These are phyloP conservation scores for Paradoxurus hermaphroditus DNA, from an alignment of 2,113 vertebrate species.

Conservation along the genomic window DNA sequence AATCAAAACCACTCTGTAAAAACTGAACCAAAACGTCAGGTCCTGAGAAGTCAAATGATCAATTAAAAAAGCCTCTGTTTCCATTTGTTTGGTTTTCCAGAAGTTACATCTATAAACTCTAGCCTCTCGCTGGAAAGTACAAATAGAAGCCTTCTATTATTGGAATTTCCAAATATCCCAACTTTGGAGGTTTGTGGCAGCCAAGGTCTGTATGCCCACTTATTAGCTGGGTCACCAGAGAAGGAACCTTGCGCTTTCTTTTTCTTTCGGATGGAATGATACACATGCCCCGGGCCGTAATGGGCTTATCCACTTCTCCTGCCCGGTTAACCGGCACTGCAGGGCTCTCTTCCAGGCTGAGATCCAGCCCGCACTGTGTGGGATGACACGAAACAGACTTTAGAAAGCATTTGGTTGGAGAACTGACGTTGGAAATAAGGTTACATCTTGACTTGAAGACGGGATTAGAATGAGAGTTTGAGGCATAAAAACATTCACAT, in stretches of 20 bases:
- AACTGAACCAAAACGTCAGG: conserved; percentile 32
- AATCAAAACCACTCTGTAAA: conserved; percentile 50
- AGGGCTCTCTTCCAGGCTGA: background rate
- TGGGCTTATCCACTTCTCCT: background rate
- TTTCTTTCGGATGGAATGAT: background rate
- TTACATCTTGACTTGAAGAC: background rate
- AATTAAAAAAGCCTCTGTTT: background rate
- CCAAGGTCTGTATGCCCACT: background rate
- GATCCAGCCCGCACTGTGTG: background rate
- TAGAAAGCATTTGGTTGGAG: background rate
- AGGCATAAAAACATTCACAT: background rate
- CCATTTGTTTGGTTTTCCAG: background rate
- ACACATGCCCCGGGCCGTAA: too few species aligned
- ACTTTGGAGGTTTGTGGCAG: background rate
- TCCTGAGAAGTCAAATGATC: background rate
- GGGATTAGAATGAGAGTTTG: background rate
- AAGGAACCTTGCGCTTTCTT: background rate
- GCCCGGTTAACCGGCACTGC: too few species aligned
- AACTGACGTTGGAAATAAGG: background rate
- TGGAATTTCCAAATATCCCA: background rate
- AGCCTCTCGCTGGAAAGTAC: background rate
- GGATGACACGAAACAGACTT: background rate
- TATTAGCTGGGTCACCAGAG: background rate
- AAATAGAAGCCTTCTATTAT: background rate
- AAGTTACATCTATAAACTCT: background rate